A percentile compares a stretch with the other conserved stretches of the same genome.
phyloP scores from a whole-genome alignment of 2,797 vertebrate species.

The Eutrigla gurnardus region DNA sequence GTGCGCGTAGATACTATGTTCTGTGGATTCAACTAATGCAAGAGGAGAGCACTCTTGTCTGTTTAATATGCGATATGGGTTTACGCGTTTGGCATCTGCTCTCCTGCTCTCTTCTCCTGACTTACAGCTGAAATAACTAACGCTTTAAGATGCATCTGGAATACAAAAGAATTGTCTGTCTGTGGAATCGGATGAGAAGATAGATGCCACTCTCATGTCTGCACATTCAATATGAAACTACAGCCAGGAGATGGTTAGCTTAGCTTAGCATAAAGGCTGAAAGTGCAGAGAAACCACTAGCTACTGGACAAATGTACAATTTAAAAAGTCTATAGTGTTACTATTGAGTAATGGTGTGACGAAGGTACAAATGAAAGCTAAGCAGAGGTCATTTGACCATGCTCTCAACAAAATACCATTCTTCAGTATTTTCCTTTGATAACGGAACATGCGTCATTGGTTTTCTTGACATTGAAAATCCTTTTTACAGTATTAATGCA shows the following conservation, averaged over 20 bases:
- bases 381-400: background rate
- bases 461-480: background rate
- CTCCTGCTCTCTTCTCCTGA: background rate
- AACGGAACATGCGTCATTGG: background rate
- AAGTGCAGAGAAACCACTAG: background rate
- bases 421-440: background rate
- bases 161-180: background rate
- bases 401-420: background rate
- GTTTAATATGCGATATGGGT: slow-evolving; percentile 20
- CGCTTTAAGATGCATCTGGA: background rate
- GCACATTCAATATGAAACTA: background rate
- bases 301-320: background rate
- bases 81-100: background rate
- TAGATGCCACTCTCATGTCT: background rate
- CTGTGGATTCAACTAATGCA: slow-evolving; percentile 17
- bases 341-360: background rate
- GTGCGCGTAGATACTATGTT: background rate
- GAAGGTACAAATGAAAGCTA: no score
- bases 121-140: background rate
- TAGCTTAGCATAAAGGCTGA: background rate
- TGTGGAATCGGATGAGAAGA: background rate
- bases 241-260: background rate
- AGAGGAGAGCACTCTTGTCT: background rate
- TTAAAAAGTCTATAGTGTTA: background rate
- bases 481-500: background rate